Conservation (phyloP, 1,140 invertebrate species). For the Augochlora pura region DNA sequence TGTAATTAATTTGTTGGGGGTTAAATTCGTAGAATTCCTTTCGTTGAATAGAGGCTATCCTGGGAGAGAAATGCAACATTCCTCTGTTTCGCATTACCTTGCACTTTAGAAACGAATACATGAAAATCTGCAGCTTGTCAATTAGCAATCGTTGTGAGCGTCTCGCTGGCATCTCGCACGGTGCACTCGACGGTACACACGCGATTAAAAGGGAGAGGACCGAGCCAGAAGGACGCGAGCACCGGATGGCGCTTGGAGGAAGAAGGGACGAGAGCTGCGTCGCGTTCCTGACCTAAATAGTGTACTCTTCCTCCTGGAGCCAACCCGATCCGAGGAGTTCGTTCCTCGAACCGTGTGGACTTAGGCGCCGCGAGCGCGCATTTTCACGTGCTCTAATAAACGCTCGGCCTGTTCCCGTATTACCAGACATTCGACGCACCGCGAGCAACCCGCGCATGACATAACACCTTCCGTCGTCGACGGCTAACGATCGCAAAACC, state of each 20-base stretch:
- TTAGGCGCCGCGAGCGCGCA: slow-evolving; percentile 20
- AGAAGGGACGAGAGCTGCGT: slow-evolving; percentile 40
- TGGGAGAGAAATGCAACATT: no score
- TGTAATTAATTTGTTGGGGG: no score
- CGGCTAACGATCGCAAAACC: neutral
- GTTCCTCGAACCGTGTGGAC: slow-evolving; percentile 49
- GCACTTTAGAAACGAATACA: no score
- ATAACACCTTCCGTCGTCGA: slow-evolving; percentile 16
- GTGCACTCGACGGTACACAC: neutral
- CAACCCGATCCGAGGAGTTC: slow-evolving; percentile 10
- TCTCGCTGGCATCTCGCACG: no score
- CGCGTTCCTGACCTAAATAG: slow-evolving; percentile 60
- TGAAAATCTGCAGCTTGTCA: no score
- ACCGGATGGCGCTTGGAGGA: neutral
- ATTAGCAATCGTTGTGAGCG: no score
- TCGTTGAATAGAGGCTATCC: no score
- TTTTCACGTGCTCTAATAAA: slow-evolving; percentile 26
- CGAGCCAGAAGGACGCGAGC: neutral
- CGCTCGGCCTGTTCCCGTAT: neutral
- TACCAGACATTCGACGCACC: neutral
- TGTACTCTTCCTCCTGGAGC: slow-evolving; percentile 40
- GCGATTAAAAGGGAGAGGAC: slow-evolving; percentile 34
- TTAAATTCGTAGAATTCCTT: no score
- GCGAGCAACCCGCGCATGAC: neutral
- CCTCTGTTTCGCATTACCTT: no score